Percentiles rank a stretch among this genome's conserved stretches.
phyloP scores from a whole-genome alignment of 1,140 invertebrate genomes.

The Drosophila kanapiae region DNA sequence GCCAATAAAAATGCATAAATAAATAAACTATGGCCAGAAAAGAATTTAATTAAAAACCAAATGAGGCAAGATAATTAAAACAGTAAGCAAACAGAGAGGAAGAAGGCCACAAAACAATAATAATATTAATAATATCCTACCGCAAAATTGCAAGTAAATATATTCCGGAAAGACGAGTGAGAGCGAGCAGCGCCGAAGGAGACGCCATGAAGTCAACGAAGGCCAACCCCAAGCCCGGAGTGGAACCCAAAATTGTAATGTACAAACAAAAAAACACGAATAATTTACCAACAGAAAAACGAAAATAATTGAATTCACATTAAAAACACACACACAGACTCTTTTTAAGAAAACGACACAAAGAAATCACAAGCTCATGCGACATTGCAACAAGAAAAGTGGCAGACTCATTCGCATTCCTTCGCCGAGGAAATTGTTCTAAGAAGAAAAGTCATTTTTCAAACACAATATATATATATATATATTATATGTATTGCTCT shows the following conservation, averaged over 20 bases:
- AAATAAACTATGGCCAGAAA: slow-evolving; percentile 49
- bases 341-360: slow-evolving; percentile 18
- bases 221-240: slow-evolving; percentile 56
- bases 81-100: slow-evolving; percentile 24
- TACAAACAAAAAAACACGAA: slow-evolving; percentile 50
- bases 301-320: slow-evolving; percentile 46
- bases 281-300: slow-evolving; percentile 14
- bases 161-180: slow-evolving; percentile 4
- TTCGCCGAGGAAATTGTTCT: neutral
- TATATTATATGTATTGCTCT: neutral
- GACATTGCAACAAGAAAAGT: slow-evolving; percentile 52
- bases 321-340: slow-evolving; percentile 1
- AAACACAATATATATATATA: neutral
- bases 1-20: slow-evolving; percentile 56
- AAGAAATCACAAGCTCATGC: slow-evolving; percentile 44
- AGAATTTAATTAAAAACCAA: slow-evolving; percentile 49
- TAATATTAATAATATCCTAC: slow-evolving; percentile 20
- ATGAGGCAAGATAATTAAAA: slow-evolving; percentile 56
- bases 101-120: neutral
- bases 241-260: slow-evolving; percentile 81
- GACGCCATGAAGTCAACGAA: slow-evolving; percentile 68
- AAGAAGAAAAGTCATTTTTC: slow-evolving; percentile 44
- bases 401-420: slow-evolving; percentile 40
- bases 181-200: neutral
- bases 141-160: slow-evolving; percentile 39